phyloP scores from a whole-genome alignment of 2,888 invertebrate species.

The Nephrocerus scutellatus region DNA sequence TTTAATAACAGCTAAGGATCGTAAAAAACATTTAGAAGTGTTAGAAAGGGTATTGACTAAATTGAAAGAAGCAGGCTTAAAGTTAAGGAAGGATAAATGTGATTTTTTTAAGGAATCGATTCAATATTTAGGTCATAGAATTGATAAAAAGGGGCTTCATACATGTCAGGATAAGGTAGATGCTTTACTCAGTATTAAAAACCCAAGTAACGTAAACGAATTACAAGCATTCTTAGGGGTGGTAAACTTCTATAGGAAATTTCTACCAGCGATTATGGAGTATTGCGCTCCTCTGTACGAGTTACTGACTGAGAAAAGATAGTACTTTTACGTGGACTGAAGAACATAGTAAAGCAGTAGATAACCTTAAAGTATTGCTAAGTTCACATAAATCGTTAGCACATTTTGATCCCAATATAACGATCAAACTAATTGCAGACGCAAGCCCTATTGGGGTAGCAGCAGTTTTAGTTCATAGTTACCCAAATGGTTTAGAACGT shows the following conservation, averaged over 20 bases:
- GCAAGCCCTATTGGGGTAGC: constrained; percentile 26
- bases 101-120: constrained; percentile 17
- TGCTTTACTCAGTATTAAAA: not conserved
- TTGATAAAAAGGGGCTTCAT: constrained; percentile 28
- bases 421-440: constrained; percentile 20
- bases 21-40: constrained; percentile 25
- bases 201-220: constrained; percentile 9
- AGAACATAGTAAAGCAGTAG: constrained; percentile 28
- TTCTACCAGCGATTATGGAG: constrained; percentile 29
- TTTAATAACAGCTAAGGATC: constrained; percentile 25
- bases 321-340: constrained; percentile 26
- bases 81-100: constrained; percentile 23
- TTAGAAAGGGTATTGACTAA: constrained; percentile 25
- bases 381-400: constrained; percentile 12
- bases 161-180: constrained; percentile 23
- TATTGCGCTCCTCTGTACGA: constrained; percentile 31
- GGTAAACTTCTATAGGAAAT: constrained; percentile 38
- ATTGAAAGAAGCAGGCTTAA: constrained; percentile 19
- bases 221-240: constrained; percentile 31
- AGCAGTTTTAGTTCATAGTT: constrained; percentile 35
- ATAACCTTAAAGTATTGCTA: constrained; percentile 25
- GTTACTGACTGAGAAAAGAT: constrained; percentile 19
- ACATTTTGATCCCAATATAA: constrained; percentile 18
- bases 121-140: constrained; percentile 31
- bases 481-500: constrained; percentile 33